Base-by-base conservation (phyloP, 2,888 invertebrate species). In the Synanthedon tipuliformis region DNA sequence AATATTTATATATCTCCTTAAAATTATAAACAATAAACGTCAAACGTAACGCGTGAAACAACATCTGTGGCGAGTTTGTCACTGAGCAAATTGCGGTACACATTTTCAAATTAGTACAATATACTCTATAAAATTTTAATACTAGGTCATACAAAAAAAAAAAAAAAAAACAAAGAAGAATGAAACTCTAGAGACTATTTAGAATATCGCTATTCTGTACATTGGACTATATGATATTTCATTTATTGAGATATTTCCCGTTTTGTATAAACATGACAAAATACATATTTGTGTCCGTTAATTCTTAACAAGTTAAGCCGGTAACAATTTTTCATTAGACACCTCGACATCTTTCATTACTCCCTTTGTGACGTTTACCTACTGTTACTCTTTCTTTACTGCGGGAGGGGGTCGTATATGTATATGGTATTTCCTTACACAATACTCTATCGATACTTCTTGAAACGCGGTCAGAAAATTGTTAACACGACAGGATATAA, bases 211-310 rank as follows among this genome's bases (percentile, higher is more conserved):
- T 85, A 83, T 68, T 72, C 83, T 84, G 81, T 87, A 87, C 85
- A 85, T 79, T 79, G 85, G 83, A 83, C 83, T 84, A 85, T 23
- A 23, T 81, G 81, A 82, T 83, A 85, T 78, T 80, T 34, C 10
- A 34, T 34, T 71, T 72, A 78, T 80, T 82, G 82, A 85, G 83
- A 85, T 83, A 85, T 81, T 78, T 49, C 40, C 23, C 13, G 74
- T 75, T 81, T 84, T 73, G 83, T 87, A 86, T 85, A 87, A 85
- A 87, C 76, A 77, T 86, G 86, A 82, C 78, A 86, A 87, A 86
- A 87, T 86, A 87, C 83, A 82, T 49, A 83, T 79, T 73, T 80
- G 69, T 76, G 78, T 76, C 78, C 78, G 73, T n/a, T n/a, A 76
- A 74, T 73, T 75, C 68, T 74, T 79, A 73, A 78, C 78, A 77